Conservation (phyloP, 2,797 vertebrate species). For the Cyclura pinguis region DNA sequence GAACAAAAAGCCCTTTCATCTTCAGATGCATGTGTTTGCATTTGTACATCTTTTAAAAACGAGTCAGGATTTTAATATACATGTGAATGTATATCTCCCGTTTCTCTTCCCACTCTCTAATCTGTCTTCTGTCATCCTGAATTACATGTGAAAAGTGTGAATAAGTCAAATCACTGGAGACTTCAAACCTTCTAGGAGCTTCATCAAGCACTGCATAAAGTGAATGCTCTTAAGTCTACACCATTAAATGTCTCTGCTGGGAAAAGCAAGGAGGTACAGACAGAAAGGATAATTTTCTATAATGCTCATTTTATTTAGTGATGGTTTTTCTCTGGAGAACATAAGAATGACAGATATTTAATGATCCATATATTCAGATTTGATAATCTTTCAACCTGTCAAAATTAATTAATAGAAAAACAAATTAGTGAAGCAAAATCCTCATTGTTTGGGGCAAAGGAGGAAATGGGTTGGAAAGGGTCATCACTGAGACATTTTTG, state of each 20-base stretch:
- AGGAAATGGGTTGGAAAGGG: neutral
- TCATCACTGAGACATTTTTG: neutral
- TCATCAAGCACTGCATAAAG: slow-evolving; percentile 39
- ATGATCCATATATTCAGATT: slow-evolving; percentile 70
- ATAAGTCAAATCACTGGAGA: slow-evolving; percentile 41
- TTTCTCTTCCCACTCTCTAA: neutral
- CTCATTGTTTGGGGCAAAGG: slow-evolving; percentile 1
- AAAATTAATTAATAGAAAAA: slow-evolving; percentile 74
- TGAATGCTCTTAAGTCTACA: slow-evolving; percentile 27
- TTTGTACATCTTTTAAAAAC: neutral
- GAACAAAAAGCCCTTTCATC: neutral
- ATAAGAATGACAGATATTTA: slow-evolving; percentile 73
- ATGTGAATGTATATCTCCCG: neutral
- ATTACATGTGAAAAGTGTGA: slow-evolving; percentile 48
- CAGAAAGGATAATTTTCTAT: slow-evolving; percentile 63
- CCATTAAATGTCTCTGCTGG: slow-evolving; percentile 42
- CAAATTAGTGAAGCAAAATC: slow-evolving; percentile 56
- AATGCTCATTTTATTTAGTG: slow-evolving; percentile 73
- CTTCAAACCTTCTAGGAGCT: slow-evolving; percentile 40
- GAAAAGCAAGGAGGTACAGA: slow-evolving; percentile 30
- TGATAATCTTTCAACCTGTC: slow-evolving; percentile 71
- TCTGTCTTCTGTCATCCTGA: neutral
- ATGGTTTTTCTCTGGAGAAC: slow-evolving; percentile 67
- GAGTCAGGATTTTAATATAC: neutral
- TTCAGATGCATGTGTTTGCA: neutral